These are phyloP conservation scores for Unio delphinus DNA, from an alignment of 2,888 invertebrate genomes.

Conservation along the genomic window DNA sequence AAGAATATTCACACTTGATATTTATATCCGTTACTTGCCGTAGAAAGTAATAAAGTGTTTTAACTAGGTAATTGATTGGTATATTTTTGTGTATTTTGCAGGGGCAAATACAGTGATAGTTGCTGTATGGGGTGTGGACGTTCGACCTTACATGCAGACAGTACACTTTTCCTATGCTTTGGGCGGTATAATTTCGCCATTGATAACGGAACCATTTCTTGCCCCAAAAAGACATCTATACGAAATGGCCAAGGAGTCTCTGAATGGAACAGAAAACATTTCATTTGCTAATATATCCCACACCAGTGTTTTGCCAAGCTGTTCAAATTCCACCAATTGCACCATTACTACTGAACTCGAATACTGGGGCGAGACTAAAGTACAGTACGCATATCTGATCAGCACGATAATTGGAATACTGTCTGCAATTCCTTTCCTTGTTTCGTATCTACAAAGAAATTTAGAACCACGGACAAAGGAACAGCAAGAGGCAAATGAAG, in stretches of 20 bases:
- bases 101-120: slow-evolving; percentile 70
- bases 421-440: slow-evolving; percentile 10
- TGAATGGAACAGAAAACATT: no score
- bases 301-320: no score
- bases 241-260: background rate
- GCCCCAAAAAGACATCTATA: slow-evolving; percentile 21
- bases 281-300: no score
- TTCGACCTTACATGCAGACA: slow-evolving; percentile 71
- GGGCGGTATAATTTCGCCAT: slow-evolving; percentile 72
- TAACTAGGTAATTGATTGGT: background rate
- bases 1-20: no score
- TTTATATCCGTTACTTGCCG: no score
- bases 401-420: slow-evolving; percentile 6
- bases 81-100: slow-evolving; percentile 16
- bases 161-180: slow-evolving; percentile 72
- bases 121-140: slow-evolving; percentile 64
- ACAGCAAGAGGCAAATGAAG: background rate
- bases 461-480: background rate
- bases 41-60: no score
- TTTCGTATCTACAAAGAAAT: slow-evolving; percentile 6
- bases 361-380: background rate
- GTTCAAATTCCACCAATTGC: no score
- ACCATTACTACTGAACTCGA: no score
- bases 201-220: slow-evolving; percentile 72
- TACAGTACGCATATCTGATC: slow-evolving; percentile 13